Percentiles rank a stretch among this genome's conserved stretches.
Conservation (phyloP, 2,888 invertebrate species). For the Entomobrya multifasciata region DNA sequence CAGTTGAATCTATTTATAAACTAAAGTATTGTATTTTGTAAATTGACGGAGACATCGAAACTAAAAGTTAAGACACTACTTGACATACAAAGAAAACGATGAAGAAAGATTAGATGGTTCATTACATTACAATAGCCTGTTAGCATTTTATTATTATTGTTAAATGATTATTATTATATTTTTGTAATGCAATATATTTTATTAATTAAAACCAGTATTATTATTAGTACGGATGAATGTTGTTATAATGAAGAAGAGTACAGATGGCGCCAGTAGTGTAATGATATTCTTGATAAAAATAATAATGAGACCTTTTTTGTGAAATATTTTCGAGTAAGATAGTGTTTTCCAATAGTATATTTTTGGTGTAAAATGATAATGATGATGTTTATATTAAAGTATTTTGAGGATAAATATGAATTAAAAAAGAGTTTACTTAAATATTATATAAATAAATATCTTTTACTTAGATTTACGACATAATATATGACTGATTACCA, state of each 20-base stretch:
- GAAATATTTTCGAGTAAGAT: not conserved
- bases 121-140: too few species aligned
- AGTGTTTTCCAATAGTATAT: not conserved
- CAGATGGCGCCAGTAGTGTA: not conserved
- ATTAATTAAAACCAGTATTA: not conserved
- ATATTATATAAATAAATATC: too few species aligned
- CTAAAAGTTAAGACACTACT: too few species aligned
- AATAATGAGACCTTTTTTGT: not conserved
- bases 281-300: not conserved
- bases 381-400: not conserved
- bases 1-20: too few species aligned
- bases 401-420: too few species aligned
- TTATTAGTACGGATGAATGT: conserved; percentile 6
- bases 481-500: not conserved
- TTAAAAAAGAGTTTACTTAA: too few species aligned
- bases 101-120: too few species aligned
- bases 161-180: not conserved
- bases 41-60: too few species aligned
- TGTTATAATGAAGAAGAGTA: conserved; percentile 4
- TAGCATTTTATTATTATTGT: too few species aligned
- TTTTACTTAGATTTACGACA: not conserved
- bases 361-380: conserved; percentile 14
- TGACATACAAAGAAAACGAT: too few species aligned
- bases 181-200: not conserved
- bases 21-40: too few species aligned